Evolutionary conservation across 2,888 invertebrate species (phyloP), one percentile per base, ranked within the genome.

Genomic region (Lysandra bellargus): DNA sequence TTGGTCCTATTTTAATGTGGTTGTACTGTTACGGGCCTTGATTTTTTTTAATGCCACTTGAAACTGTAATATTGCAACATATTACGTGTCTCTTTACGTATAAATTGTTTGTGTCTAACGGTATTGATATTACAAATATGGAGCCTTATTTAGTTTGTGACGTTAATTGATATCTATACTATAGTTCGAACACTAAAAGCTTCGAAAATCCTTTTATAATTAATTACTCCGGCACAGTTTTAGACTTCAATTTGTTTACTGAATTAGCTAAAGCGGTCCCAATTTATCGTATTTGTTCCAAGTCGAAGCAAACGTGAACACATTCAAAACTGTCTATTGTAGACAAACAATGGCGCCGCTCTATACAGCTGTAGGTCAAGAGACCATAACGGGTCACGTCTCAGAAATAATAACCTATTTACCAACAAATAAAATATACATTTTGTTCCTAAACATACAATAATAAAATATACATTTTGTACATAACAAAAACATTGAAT

Each of bases 181-280:
- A 33, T 57, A 53, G 53, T 76, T 57, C 14, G 30, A 74, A 76
- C 12, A 30, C 57, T 57, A 76, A 53, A 49, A 57, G 30, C 53
- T 57, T 49, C 33, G 53, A 76, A 53, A 76, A 57, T 57, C 53
- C 75, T 53, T 53, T 76, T 76, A 76, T 76, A 57, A 33, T 33
- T 33, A 76, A 76, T 57, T 76, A 30, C 6, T 33, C 76, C 17
- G 33, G 17, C 2, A 30, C 75, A 30, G 30, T 30, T 57, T 17
- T 17, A 53, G 76, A 53, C 76, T 57, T 57, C 33, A 37, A 76
- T 76, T 75, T 76, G 76, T 57, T 76, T 76, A 33, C 17, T 17
- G 44, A 57, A 76, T 76, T 76, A 57, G 30, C 75, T 49, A 4
- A 30, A 76, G 57, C 33, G 49, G 53, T 57, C 17, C 30, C 76